Evolutionary conservation across 2,888 invertebrate species (phyloP).

Genomic region (Scaptomyza polygonia): DNA sequence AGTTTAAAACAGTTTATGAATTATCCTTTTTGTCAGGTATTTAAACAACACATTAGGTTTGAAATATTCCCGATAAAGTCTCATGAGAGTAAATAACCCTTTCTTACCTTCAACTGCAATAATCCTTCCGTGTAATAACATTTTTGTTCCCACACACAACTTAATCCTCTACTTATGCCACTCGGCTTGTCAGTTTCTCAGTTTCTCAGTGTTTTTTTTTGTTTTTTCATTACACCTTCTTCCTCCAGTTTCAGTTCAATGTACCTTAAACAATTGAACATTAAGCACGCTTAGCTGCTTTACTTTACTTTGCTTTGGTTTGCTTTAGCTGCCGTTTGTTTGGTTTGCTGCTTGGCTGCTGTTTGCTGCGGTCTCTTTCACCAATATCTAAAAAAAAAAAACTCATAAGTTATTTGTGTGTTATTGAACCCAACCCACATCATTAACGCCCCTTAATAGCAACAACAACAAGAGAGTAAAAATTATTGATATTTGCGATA

Average conservation of each 20-base stretch:
- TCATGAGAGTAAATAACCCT: too few species aligned
- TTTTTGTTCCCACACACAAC: too few species aligned
- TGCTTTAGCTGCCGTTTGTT: conserved; percentile 13
- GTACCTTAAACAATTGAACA: conserved; percentile 63
- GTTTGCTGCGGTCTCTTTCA: conserved; percentile 38
- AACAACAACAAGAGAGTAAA: conserved; percentile 2
- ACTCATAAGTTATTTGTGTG: conserved; percentile 33
- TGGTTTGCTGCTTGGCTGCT: conserved; percentile 28
- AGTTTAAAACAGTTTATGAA: conserved; percentile 15
- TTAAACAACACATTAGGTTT: too few species aligned
- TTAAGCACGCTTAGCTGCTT: conserved; percentile 58
- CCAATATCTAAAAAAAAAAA: conserved; percentile 33
- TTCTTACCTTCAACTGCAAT: neutral
- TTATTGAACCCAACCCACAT: conserved; percentile 55
- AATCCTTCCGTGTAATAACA: conserved; percentile 1
- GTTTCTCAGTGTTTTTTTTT: too few species aligned
- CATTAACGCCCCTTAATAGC: conserved; percentile 55
- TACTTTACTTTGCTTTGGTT: conserved; percentile 26
- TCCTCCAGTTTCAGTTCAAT: conserved; percentile 45
- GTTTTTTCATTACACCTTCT: neutral
- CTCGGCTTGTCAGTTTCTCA: conserved; percentile 12
- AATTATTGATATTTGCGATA: conserved; percentile 51
- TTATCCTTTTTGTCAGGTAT: neutral
- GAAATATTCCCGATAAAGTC: too few species aligned
- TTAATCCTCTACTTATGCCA: conserved; percentile 5